These are phyloP conservation scores for Columba guinea DNA, from an alignment of 2,797 vertebrate genomes.

Conservation along the genomic window DNA sequence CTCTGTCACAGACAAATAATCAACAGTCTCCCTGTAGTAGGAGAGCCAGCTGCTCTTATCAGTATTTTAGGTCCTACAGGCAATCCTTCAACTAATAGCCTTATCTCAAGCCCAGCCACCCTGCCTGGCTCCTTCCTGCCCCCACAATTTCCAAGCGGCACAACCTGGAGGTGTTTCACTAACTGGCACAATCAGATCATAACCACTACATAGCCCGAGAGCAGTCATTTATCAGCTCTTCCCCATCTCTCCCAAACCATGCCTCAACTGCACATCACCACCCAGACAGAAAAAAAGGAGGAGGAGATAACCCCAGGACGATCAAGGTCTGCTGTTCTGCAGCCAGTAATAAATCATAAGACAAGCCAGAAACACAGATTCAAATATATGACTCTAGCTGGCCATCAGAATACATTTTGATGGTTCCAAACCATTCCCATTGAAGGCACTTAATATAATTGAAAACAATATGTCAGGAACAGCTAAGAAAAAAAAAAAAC, in stretches of 20 bases:
- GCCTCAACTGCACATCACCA: not conserved
- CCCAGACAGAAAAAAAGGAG: not conserved
- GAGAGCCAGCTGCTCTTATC: not conserved
- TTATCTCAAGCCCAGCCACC: conserved; percentile 1
- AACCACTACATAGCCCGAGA: not conserved
- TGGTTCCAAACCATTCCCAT: not conserved
- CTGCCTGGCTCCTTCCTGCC: not conserved
- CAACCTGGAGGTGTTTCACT: not conserved
- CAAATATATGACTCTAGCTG: not conserved
- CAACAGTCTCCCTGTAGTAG: not conserved
- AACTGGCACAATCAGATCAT: not conserved
- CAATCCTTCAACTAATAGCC: not conserved
- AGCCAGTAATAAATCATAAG: not conserved
- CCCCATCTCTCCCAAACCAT: not conserved
- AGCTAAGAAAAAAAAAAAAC: not conserved
- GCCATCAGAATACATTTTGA: not conserved
- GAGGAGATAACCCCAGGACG: not conserved
- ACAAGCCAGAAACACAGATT: not conserved
- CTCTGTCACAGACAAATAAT: not conserved
- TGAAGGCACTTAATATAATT: not conserved
- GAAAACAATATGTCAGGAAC: not conserved
- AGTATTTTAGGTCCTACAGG: not conserved
- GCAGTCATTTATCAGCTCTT: not conserved
- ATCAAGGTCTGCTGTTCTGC: not conserved
- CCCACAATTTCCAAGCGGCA: not conserved